These are phyloP conservation scores for Leptinotarsa undecemlineata DNA, from an alignment of 1,140 invertebrate genomes.

Conservation along the genomic window DNA sequence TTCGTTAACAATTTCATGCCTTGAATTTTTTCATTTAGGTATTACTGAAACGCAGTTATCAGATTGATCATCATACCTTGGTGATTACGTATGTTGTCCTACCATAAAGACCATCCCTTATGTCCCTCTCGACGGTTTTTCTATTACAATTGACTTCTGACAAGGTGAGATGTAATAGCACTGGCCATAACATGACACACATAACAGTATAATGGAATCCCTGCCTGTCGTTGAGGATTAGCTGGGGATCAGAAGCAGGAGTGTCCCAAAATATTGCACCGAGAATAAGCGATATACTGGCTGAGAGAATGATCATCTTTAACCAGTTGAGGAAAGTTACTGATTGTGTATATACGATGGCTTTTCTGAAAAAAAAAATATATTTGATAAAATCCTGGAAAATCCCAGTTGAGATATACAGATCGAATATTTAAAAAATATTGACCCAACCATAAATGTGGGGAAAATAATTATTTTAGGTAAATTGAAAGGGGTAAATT, in stretches of 20 bases:
- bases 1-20: background rate
- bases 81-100: conserved; percentile 76
- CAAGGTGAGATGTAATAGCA: conserved; percentile 70
- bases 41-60: background rate
- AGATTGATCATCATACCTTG: conserved; percentile 64
- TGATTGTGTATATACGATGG: conserved; percentile 79
- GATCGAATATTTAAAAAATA: too few species aligned
- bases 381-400: background rate
- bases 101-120: conserved; percentile 78
- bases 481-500: too few species aligned
- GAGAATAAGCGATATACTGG: conserved; percentile 78
- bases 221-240: conserved; percentile 71
- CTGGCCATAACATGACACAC: conserved; percentile 76
- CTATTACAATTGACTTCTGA: conserved; percentile 71
- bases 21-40: background rate
- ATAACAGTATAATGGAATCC: conserved; percentile 85
- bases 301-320: conserved; percentile 74
- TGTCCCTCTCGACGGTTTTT: conserved; percentile 74
- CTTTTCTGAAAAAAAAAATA: conserved; percentile 58
- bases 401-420: background rate
- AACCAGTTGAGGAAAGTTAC: conserved; percentile 79
- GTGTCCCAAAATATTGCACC: conserved; percentile 90
- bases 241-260: conserved; percentile 71
- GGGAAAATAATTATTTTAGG: too few species aligned
- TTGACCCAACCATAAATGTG: too few species aligned